phyloP scores from a whole-genome alignment of 2,888 invertebrate species.

The Linyphia triangularis region DNA sequence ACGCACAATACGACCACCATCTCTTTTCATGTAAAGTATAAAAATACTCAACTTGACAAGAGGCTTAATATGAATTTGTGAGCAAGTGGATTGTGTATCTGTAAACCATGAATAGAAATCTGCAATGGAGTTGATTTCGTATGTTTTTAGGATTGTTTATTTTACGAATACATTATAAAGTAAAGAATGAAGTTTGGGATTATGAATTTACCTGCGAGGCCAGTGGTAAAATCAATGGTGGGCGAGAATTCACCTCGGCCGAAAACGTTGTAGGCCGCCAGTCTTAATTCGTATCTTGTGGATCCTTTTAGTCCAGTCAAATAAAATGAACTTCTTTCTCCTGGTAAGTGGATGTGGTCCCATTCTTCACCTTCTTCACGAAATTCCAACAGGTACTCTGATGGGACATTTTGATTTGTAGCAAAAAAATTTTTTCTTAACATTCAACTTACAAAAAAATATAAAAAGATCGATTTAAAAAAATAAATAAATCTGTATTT shows the following conservation, averaged over 20 bases:
- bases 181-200: background rate
- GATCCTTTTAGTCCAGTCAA: conserved; percentile 76
- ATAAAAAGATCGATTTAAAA: background rate
- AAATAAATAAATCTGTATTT: background rate
- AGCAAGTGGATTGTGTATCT: background rate
- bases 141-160: background rate
- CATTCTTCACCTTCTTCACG: conserved; percentile 73
- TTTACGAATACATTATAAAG: background rate
- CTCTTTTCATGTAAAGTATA: too few relatives aligned
- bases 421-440: background rate
- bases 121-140: background rate
- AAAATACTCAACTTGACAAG: too few relatives aligned
- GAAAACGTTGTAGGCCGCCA: conserved; percentile 79
- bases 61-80: too few relatives aligned
- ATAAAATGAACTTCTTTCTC: conserved; percentile 60
- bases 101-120: background rate
- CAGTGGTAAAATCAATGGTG: conserved; percentile 78
- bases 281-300: conserved; percentile 78
- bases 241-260: conserved; percentile 79
- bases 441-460: background rate
- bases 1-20: too few relatives aligned
- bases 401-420: too few relatives aligned
- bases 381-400: conserved; percentile 72
- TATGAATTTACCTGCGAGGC: conserved; percentile 78
- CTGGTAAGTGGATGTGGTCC: conserved; percentile 71